phyloP scores from a whole-genome alignment of 2,888 invertebrate genomes.

The Habrosyne pyritoides region DNA sequence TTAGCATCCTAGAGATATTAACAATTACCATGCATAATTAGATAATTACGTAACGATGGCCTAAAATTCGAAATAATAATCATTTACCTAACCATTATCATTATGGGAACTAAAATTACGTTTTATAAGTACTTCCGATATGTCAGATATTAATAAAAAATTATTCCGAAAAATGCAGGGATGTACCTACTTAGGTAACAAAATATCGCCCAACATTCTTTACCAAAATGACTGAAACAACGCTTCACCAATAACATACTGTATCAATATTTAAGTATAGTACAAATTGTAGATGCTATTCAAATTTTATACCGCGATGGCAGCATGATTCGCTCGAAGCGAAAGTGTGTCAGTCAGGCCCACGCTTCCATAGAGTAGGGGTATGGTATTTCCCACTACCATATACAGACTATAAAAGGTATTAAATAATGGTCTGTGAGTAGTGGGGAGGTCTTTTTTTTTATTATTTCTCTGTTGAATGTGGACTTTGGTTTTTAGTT shows the following conservation, averaged over 20 bases:
- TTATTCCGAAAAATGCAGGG: not conserved
- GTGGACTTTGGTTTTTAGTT: not conserved
- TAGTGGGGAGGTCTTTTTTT: conserved; percentile 9
- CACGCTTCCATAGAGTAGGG: conserved; percentile 50
- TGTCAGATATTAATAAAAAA: not conserved
- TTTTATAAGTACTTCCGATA: no score
- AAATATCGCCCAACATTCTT: conserved; percentile 5
- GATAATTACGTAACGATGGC: no score
- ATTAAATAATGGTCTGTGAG: conserved; percentile 26
- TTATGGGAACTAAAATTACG: no score
- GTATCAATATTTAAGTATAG: not conserved
- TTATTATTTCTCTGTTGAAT: conserved; percentile 4
- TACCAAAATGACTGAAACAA: no score
- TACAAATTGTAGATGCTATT: conserved; percentile 23
- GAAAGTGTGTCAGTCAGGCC: conserved; percentile 66
- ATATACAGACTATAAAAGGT: conserved; percentile 24
- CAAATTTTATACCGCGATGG: conserved; percentile 37
- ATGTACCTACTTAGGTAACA: not conserved
- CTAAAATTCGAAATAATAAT: no score
- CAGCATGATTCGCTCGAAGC: conserved; percentile 48
- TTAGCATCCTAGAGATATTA: no score
- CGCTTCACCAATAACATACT: not conserved
- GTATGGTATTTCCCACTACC: conserved; percentile 52
- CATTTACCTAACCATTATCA: no score
- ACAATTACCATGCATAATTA: no score